Percentiles rank a stretch among this genome's conserved stretches.
phyloP scores from a whole-genome alignment of 2,113 vertebrate genomes.

The Blennius ocellaris region DNA sequence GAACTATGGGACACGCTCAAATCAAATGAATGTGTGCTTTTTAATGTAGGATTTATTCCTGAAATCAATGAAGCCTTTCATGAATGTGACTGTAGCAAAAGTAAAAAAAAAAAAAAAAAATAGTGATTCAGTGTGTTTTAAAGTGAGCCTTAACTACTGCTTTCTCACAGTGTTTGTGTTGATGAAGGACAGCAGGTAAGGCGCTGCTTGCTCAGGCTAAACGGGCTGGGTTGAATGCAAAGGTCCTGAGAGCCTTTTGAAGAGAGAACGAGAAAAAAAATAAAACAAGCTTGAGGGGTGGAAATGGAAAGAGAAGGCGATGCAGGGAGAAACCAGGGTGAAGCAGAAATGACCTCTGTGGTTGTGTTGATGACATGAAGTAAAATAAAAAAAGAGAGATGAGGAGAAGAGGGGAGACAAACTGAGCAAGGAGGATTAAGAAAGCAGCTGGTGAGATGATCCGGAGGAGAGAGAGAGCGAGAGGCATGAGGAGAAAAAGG shows the following conservation, averaged over 20 bases:
- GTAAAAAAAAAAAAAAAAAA: too few relatives aligned
- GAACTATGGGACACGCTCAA: not conserved
- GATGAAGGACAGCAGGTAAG: constrained; percentile 20
- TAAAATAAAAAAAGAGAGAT: constrained; percentile 47
- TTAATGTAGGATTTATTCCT: not conserved
- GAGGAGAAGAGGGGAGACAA: constrained; percentile 46
- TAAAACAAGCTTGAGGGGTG: constrained; percentile 9
- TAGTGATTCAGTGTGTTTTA: not conserved
- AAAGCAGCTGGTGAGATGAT: constrained; percentile 71
- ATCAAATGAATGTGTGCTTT: not conserved
- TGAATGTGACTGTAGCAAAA: not conserved
- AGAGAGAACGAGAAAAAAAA: constrained; percentile 5
- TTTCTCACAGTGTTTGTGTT: constrained; percentile 2
- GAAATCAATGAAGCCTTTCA: not conserved
- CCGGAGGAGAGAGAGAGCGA: constrained; percentile 34
- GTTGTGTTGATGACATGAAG: constrained; percentile 60
- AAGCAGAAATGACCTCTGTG: constrained; percentile 61
- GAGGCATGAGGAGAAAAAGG: constrained; percentile 21
- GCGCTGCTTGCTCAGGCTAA: constrained; percentile 49
- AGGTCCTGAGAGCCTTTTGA: constrained; percentile 43
- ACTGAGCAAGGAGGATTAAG: constrained; percentile 71
- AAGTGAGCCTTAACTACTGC: constrained; percentile 8
- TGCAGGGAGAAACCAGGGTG: constrained; percentile 21
- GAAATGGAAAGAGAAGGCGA: constrained; percentile 46
- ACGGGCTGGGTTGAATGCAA: constrained; percentile 37